Conservation (phyloP, 1,140 invertebrate genomes). For the Neodiprion lecontei region DNA sequence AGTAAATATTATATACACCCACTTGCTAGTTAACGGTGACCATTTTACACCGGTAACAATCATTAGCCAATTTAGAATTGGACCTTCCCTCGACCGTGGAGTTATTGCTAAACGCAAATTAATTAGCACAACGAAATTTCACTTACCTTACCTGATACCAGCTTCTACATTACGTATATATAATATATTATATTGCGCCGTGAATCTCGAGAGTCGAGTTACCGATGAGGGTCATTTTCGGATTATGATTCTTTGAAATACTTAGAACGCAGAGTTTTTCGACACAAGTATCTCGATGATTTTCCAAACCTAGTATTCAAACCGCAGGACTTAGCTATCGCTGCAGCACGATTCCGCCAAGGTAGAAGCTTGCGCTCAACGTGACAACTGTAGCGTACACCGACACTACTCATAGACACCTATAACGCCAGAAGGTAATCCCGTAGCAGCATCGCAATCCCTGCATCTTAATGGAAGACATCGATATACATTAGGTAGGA, state of each 20-base stretch:
- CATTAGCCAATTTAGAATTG: background rate
- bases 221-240: background rate
- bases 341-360: too few species aligned
- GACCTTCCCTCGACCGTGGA: background rate
- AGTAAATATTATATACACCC: background rate
- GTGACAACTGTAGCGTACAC: too few species aligned
- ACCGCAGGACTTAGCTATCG: background rate
- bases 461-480: conserved; percentile 40
- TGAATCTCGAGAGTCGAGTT: background rate
- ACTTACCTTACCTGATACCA: too few species aligned
- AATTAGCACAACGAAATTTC: background rate
- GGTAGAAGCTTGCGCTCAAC: too few species aligned
- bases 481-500: conserved; percentile 55
- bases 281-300: too few species aligned
- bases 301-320: background rate
- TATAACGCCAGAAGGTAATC: conserved; percentile 26
- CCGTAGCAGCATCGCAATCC: conserved; percentile 30
- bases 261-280: too few species aligned
- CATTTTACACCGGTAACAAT: background rate
- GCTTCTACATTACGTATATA: too few species aligned
- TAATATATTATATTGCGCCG: too few species aligned
- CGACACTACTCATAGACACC: too few species aligned
- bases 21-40: background rate
- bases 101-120: conserved; percentile 1
- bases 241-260: too few species aligned